Evolutionary conservation across 1,140 invertebrate genomes (phyloP).

Genomic region (Cepaea nemoralis): DNA sequence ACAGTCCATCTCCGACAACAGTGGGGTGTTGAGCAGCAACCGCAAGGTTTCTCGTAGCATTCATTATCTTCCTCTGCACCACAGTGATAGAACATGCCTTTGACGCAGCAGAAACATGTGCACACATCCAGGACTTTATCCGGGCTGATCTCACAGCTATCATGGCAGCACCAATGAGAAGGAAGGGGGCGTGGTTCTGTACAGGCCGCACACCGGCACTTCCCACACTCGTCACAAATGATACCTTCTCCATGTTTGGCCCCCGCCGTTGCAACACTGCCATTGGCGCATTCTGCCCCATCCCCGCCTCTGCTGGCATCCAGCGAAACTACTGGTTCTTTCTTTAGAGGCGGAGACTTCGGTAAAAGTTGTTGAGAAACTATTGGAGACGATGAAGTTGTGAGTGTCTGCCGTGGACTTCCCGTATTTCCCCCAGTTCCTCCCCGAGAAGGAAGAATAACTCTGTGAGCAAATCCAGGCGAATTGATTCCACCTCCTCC

Average conservation of each 20-base stretch:
- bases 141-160: constrained; percentile 87
- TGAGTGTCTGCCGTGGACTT: background rate
- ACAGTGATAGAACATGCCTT: constrained; percentile 92
- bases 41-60: constrained; percentile 88
- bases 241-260: constrained; percentile 75
- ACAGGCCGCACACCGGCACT: constrained; percentile 89
- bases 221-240: constrained; percentile 86
- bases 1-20: constrained; percentile 85
- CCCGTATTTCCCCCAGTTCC: background rate
- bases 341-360: constrained; percentile 59
- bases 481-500: constrained; percentile 26
- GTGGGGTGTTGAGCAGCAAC: constrained; percentile 75
- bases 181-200: constrained; percentile 86
- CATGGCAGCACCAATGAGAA: constrained; percentile 87
- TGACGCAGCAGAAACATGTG: constrained; percentile 93
- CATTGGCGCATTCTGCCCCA: background rate
- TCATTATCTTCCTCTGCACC: constrained; percentile 80
- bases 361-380: constrained; percentile 56
- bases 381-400: constrained; percentile 27
- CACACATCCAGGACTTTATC: constrained; percentile 88
- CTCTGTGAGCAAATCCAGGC: constrained; percentile 23
- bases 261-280: constrained; percentile 56
- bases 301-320: constrained; percentile 32
- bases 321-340: constrained; percentile 45
- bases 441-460: constrained; percentile 32